These are phyloP conservation scores for Silvanus unidentatus DNA, from an alignment of 2,888 invertebrate genomes.

Conservation along the genomic window DNA sequence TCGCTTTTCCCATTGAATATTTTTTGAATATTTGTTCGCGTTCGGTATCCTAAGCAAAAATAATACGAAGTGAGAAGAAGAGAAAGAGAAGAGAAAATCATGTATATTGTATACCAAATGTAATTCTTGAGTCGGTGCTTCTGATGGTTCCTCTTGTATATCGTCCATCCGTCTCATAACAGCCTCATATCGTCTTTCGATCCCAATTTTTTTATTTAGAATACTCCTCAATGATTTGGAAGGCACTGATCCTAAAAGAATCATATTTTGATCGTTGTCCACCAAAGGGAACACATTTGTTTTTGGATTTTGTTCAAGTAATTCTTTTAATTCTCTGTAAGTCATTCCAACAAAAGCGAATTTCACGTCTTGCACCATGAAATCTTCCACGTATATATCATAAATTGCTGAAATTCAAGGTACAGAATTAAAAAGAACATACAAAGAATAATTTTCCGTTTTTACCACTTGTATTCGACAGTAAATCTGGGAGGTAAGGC, in stretches of 20 bases:
- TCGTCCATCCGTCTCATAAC: not conserved
- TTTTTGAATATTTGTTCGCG: slow-evolving; percentile 15
- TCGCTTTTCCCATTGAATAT: slow-evolving; percentile 15
- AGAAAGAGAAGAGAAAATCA: too few relatives aligned
- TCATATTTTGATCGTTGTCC: slow-evolving; percentile 80
- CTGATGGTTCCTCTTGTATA: not conserved
- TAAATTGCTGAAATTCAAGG: slow-evolving; percentile 65
- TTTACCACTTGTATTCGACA: slow-evolving; percentile 69
- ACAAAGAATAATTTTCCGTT: slow-evolving; percentile 59
- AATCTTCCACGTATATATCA: slow-evolving; percentile 89
- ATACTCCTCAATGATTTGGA: slow-evolving; percentile 76
- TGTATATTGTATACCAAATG: too few relatives aligned
- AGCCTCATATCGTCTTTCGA: slow-evolving; percentile 55
- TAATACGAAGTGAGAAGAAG: too few relatives aligned
- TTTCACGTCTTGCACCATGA: slow-evolving; percentile 84
- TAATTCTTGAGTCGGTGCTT: not conserved
- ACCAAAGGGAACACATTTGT: slow-evolving; percentile 84
- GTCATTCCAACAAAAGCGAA: slow-evolving; percentile 86
- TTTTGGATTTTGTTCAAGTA: slow-evolving; percentile 61
- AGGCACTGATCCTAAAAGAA: slow-evolving; percentile 87
- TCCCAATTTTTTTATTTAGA: slow-evolving; percentile 76
- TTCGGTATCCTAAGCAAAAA: too few relatives aligned
- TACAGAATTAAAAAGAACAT: not conserved
- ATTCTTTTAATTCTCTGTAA: slow-evolving; percentile 76
- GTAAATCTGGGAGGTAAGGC: slow-evolving; percentile 89